These are phyloP conservation scores for Chamaea fasciata DNA, from an alignment of 2,113 vertebrate genomes.

Conservation along the genomic window DNA sequence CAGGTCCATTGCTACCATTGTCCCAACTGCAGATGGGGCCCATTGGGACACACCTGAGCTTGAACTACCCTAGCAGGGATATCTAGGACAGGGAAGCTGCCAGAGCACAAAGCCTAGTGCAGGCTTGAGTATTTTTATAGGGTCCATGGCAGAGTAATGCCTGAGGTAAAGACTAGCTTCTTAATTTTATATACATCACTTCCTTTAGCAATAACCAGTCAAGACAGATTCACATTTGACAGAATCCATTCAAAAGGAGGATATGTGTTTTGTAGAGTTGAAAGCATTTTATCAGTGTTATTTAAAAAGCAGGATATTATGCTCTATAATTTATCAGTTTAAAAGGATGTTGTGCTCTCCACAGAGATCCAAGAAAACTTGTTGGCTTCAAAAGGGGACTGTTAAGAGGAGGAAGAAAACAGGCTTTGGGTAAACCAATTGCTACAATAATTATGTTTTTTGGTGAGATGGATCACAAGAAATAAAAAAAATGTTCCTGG, in stretches of 20 bases:
- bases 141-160: not conserved
- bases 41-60: not conserved
- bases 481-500: not conserved
- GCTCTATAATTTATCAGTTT: not conserved
- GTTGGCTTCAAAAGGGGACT: not conserved
- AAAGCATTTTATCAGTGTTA: not conserved
- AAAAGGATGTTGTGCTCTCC: not conserved
- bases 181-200: not conserved
- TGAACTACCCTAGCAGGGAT: not conserved
- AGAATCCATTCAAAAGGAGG: not conserved
- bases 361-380: not conserved
- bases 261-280: not conserved
- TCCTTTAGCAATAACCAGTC: constrained; percentile 1
- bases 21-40: not conserved
- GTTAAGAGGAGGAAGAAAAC: not conserved
- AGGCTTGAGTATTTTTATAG: not conserved
- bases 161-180: not conserved
- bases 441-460: not conserved
- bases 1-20: not conserved
- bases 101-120: not conserved
- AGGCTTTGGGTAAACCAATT: not conserved
- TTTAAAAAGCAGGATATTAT: not conserved
- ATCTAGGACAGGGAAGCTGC: not conserved
- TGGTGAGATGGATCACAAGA: not conserved
- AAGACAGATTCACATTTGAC: not conserved